Percentiles rank a stretch among this genome's conserved stretches.
These are phyloP conservation scores for Leptopilina boulardi DNA, from an alignment of 1,140 invertebrate genomes.

Conservation along the genomic window DNA sequence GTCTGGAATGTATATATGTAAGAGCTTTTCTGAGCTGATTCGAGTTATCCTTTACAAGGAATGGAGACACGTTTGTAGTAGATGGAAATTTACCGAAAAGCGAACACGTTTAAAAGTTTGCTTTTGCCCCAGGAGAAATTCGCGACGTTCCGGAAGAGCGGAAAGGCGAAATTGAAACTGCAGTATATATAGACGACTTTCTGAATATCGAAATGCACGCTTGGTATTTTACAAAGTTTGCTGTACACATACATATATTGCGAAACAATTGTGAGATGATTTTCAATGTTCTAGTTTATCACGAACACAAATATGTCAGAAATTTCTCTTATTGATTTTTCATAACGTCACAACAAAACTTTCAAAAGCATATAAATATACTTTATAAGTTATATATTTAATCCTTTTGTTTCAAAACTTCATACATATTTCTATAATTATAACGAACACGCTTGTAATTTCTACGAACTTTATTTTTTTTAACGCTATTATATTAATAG, in stretches of 20 bases:
- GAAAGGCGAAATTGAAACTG: neutral
- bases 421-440: no score
- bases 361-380: no score
- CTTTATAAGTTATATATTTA: no score
- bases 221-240: neutral
- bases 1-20: neutral
- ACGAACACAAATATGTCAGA: neutral
- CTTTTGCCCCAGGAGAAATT: slow-evolving; percentile 4
- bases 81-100: slow-evolving; percentile 13
- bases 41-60: neutral
- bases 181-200: neutral
- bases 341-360: neutral
- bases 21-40: neutral
- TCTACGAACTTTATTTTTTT: no score
- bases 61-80: neutral
- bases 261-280: neutral
- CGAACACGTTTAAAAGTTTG: slow-evolving; percentile 10
- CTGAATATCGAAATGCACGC: neutral
- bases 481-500: no score
- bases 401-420: no score
- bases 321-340: neutral
- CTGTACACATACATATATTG: neutral
- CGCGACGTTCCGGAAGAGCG: neutral
- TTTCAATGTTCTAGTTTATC: neutral
- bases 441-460: no score